phyloP scores from a whole-genome alignment of 2,888 invertebrate species.

The Gonocerus acuteangulatus region DNA sequence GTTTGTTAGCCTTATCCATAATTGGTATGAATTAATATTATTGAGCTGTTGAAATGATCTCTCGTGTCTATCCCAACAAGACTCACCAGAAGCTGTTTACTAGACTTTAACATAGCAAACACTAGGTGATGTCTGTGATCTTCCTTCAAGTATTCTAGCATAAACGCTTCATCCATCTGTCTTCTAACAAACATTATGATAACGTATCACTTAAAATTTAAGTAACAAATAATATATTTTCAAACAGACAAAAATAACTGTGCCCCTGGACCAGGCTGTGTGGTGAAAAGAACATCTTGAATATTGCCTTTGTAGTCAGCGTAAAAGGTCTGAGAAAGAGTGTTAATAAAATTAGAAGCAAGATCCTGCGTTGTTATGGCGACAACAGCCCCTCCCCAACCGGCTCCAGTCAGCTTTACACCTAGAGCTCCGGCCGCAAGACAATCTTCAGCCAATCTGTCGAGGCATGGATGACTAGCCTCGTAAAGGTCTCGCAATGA shows the following conservation, averaged over 20 bases:
- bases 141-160: no score
- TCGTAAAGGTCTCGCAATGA: slow-evolving; percentile 81
- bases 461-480: slow-evolving; percentile 84
- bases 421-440: slow-evolving; percentile 61
- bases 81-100: no score
- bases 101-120: no score
- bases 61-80: no score
- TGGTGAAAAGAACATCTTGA: slow-evolving; percentile 61
- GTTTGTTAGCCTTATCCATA: no score
- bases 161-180: no score
- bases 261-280: slow-evolving; percentile 61
- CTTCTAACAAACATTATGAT: no score
- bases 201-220: no score
- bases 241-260: slow-evolving; percentile 46
- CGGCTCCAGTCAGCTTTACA: slow-evolving; percentile 92
- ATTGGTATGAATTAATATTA: no score
- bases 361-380: slow-evolving; percentile 64
- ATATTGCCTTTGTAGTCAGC: slow-evolving; percentile 49
- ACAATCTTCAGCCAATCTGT: slow-evolving; percentile 62
- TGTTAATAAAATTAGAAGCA: slow-evolving; percentile 59
- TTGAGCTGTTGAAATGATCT: no score
- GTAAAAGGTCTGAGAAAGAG: slow-evolving; percentile 64
- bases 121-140: no score
- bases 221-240: no score
- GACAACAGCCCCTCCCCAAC: slow-evolving; percentile 97